Evolutionary conservation across 1,140 invertebrate species (phyloP).

Genomic region (Hypsibius dujardini): DNA sequence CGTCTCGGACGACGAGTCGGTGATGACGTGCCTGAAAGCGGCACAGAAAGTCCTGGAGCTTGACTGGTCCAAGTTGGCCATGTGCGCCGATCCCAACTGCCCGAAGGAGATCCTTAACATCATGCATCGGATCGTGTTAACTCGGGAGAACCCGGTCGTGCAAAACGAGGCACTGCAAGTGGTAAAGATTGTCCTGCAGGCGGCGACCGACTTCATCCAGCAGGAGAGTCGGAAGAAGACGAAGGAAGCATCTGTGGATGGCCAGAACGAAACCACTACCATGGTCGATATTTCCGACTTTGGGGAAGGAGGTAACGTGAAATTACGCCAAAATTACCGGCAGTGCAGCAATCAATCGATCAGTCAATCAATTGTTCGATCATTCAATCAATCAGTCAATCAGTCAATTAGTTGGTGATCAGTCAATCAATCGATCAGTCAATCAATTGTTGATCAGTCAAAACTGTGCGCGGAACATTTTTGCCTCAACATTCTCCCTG

Average conservation of each 20-base stretch:
- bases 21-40: slow-evolving; percentile 56
- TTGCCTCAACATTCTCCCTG: no score
- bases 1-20: slow-evolving; percentile 17
- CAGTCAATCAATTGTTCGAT: no score
- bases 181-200: slow-evolving; percentile 58
- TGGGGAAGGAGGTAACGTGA: slow-evolving; percentile 22
- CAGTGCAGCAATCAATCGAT: no score
- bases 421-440: no score
- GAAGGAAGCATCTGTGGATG: slow-evolving; percentile 28
- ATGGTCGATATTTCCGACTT: slow-evolving; percentile 22
- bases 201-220: slow-evolving; percentile 54
- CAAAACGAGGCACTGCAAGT: slow-evolving; percentile 71
- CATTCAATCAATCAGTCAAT: no score
- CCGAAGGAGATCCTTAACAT: slow-evolving; percentile 86
- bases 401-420: no score
- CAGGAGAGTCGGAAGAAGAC: slow-evolving; percentile 40
- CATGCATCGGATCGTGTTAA: slow-evolving; percentile 73
- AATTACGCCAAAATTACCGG: no score
- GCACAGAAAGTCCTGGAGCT: slow-evolving; percentile 69
- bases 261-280: slow-evolving; percentile 18
- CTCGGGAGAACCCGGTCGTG: slow-evolving; percentile 58
- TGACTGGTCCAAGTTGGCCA: slow-evolving; percentile 52
- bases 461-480: no score
- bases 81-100: slow-evolving; percentile 59
- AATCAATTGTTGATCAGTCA: no score